Evolutionary conservation across 2,797 vertebrate species (phyloP).

Genomic region (Malurus leucopterus): DNA sequence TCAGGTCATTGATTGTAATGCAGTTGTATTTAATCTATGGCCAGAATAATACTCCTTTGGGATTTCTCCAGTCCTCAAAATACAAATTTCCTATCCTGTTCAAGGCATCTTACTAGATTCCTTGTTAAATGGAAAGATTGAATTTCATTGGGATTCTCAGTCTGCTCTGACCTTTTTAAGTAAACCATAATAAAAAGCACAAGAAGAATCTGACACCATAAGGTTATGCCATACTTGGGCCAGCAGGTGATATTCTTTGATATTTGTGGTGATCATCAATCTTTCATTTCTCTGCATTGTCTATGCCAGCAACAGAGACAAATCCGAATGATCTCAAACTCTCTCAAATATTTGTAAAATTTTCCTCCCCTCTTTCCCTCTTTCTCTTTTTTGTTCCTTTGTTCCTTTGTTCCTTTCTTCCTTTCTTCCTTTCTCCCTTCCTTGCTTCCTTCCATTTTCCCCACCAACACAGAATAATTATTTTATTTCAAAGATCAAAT

Average conservation of each 20-base stretch:
- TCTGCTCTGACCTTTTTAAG: slow-evolving; percentile 61
- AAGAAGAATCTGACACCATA: slow-evolving; percentile 53
- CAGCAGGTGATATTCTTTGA: slow-evolving; percentile 62
- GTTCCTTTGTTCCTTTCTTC: too few relatives aligned
- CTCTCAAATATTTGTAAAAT: neutral
- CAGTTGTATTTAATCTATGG: neutral
- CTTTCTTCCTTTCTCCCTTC: too few relatives aligned
- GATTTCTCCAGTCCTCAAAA: slow-evolving; percentile 12
- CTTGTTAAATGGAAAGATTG: slow-evolving; percentile 63
- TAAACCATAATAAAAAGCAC: slow-evolving; percentile 57
- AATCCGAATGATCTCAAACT: neutral
- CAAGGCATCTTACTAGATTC: slow-evolving; percentile 46
- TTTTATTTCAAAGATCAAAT: neutral
- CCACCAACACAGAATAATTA: neutral
- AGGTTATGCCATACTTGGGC: slow-evolving; percentile 22
- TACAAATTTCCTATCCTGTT: slow-evolving; percentile 25
- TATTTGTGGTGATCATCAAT: slow-evolving; percentile 35
- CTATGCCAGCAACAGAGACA: neutral
- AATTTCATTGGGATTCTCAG: slow-evolving; percentile 65
- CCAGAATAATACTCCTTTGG: neutral
- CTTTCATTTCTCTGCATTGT: slow-evolving; percentile 30
- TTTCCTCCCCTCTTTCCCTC: neutral
- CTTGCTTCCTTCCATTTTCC: too few relatives aligned
- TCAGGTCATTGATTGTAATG: neutral
- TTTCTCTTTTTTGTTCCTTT: too few relatives aligned